Conservation (phyloP, 2,888 invertebrate genomes). For the Eupithecia vulgata region DNA sequence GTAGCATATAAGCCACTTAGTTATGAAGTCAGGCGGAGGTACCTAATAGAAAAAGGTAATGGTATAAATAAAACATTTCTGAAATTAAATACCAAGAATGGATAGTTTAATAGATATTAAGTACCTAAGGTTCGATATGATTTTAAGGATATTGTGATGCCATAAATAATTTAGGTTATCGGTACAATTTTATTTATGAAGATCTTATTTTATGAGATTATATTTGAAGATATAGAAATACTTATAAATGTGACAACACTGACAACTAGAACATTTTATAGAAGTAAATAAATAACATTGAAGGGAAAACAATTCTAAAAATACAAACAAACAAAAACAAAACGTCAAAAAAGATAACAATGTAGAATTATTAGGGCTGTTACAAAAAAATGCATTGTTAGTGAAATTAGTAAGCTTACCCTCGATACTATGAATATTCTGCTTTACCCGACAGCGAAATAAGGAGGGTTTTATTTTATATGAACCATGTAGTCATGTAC, state of each 20-base stretch:
- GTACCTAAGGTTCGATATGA: slow-evolving; percentile 62
- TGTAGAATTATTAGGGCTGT: background rate
- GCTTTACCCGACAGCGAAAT: too few relatives aligned
- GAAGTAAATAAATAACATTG: background rate
- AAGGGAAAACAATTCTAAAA: background rate
- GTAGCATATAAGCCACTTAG: too few relatives aligned
- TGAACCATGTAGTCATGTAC: too few relatives aligned
- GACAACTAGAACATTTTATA: background rate
- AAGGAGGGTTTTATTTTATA: too few relatives aligned
- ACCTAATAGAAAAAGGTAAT: background rate
- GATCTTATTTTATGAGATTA: background rate
- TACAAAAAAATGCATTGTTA: background rate
- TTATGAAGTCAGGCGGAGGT: background rate
- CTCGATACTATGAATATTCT: background rate
- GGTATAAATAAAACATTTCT: slow-evolving; percentile 41
- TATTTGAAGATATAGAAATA: background rate
- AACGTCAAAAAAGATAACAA: background rate
- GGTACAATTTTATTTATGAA: background rate
- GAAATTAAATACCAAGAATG: slow-evolving; percentile 51
- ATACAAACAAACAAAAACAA: background rate
- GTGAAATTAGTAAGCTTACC: background rate
- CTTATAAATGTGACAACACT: background rate
- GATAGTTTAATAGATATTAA: slow-evolving; percentile 50
- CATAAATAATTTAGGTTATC: background rate
- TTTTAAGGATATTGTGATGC: slow-evolving; percentile 35